Conservation (phyloP, 2,113 vertebrate species). For the Pyxicephalus adspersus region DNA sequence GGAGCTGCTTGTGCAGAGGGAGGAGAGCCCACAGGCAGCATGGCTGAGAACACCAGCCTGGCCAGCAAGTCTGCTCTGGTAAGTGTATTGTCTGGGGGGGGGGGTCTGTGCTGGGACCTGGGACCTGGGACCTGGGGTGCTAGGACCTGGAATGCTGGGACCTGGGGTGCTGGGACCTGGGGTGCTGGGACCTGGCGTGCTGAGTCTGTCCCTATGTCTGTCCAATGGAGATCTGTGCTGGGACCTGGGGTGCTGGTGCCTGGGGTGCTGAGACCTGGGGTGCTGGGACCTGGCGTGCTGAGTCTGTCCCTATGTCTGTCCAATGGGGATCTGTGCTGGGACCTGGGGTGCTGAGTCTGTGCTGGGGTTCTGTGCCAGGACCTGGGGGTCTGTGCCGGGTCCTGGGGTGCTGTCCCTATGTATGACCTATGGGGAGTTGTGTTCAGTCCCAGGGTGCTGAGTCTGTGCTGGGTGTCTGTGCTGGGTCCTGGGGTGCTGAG, state of each 20-base stretch:
- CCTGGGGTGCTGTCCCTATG: neutral
- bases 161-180: neutral
- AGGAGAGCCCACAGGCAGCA: conserved; percentile 56
- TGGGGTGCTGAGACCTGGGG: neutral
- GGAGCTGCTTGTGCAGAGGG: neutral
- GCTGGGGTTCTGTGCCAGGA: neutral
- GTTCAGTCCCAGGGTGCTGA: neutral
- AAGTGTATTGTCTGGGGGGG: conserved; percentile 60
- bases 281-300: neutral
- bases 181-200: no score
- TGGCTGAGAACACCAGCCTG: conserved; percentile 79
- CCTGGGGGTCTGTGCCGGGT: neutral
- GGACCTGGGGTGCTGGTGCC: neutral
- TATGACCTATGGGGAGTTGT: no score
- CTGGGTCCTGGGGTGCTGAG: neutral
- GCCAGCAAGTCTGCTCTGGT: conserved; percentile 78
- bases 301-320: no score
- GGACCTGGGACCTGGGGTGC: neutral
- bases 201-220: neutral
- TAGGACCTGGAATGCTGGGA: no score
- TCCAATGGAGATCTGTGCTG: neutral
- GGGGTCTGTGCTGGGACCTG: no score
- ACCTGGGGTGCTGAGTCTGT: neutral
- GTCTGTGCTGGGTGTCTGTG: neutral
- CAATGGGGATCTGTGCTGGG: neutral